A percentile compares a stretch with the other conserved stretches of the same genome.
These are phyloP conservation scores for Gorsachius magnificus DNA, from an alignment of 2,797 vertebrate genomes.

Conservation along the genomic window DNA sequence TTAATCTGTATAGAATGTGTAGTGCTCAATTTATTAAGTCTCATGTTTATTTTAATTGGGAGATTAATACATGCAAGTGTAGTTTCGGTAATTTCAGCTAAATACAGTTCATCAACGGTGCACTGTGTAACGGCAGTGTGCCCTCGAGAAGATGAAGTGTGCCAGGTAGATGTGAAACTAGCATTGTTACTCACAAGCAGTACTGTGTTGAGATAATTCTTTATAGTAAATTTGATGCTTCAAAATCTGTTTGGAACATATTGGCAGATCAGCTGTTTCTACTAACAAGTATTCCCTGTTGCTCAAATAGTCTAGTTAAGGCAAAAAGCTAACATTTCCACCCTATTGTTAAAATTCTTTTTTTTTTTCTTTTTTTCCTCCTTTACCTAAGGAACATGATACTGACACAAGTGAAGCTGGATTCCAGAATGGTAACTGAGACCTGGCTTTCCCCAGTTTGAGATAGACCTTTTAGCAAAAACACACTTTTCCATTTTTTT, in stretches of 20 bases:
- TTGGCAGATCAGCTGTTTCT: background rate
- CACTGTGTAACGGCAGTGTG: background rate
- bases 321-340: background rate
- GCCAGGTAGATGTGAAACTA: background rate
- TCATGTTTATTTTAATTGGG: background rate
- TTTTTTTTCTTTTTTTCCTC: background rate
- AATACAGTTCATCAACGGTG: background rate
- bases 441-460: background rate
- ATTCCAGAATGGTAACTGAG: constrained; percentile 73
- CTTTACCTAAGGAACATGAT: constrained; percentile 83
- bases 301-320: background rate
- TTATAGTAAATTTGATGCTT: background rate
- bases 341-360: background rate
- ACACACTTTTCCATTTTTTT: background rate
- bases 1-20: background rate
- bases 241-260: background rate
- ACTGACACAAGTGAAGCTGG: constrained; percentile 80
- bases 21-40: background rate
- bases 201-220: background rate
- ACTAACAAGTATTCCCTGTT: background rate
- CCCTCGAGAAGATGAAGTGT: background rate
- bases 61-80: background rate
- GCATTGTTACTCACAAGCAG: background rate
- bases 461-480: background rate
- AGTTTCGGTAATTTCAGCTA: background rate